phyloP scores from a whole-genome alignment of 1,140 invertebrate species.

The Drosophila subpulchrella region DNA sequence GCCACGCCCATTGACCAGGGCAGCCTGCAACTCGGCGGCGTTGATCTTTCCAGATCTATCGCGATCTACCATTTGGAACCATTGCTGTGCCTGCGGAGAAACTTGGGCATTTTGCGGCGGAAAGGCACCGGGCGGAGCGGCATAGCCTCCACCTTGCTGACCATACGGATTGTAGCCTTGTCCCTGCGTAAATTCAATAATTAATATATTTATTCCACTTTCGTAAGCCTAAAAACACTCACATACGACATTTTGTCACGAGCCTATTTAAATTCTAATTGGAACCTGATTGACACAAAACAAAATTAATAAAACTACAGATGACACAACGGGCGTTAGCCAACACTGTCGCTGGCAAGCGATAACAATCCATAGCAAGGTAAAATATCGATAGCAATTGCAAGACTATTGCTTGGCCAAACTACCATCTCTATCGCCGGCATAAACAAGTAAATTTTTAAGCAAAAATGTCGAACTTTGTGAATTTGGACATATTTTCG shows the following conservation, averaged over 20 bases:
- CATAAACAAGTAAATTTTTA: slow-evolving; percentile 45
- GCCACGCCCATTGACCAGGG: slow-evolving; percentile 94
- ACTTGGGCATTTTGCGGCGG: slow-evolving; percentile 80
- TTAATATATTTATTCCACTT: neutral
- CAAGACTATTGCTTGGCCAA: neutral
- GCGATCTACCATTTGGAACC: slow-evolving; percentile 93
- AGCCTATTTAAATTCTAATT: slow-evolving; percentile 27
- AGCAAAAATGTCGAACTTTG: slow-evolving; percentile 71
- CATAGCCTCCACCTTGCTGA: slow-evolving; percentile 61
- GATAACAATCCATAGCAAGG: slow-evolving; percentile 6
- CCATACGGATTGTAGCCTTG: slow-evolving; percentile 77
- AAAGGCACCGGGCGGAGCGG: slow-evolving; percentile 79
- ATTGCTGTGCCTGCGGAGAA: slow-evolving; percentile 90
- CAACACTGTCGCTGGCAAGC: slow-evolving; percentile 7
- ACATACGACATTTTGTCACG: slow-evolving; percentile 70
- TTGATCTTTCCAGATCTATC: slow-evolving; percentile 94
- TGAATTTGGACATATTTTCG: slow-evolving; percentile 86
- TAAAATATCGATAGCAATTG: neutral
- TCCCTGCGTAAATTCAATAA: slow-evolving; percentile 24
- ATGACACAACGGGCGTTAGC: neutral
- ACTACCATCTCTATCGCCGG: slow-evolving; percentile 39
- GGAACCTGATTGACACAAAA: slow-evolving; percentile 24
- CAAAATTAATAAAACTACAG: slow-evolving; percentile 4
- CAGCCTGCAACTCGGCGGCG: slow-evolving; percentile 91
- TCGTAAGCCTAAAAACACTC: slow-evolving; percentile 10